phyloP scores from a whole-genome alignment of 2,888 invertebrate genomes.

The Napeogenes inachia region DNA sequence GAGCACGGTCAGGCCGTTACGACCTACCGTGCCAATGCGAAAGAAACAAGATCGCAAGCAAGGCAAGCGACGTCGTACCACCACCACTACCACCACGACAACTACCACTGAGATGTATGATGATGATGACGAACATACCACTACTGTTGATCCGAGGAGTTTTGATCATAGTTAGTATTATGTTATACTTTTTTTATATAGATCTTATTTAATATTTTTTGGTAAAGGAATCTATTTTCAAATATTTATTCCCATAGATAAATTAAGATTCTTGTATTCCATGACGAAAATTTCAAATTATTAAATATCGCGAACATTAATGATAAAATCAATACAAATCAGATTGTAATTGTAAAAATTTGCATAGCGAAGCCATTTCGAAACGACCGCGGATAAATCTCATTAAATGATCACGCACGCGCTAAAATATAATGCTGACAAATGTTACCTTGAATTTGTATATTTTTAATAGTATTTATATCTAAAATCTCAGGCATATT shows the following conservation, averaged over 20 bases:
- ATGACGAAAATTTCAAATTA: neutral
- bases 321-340: slow-evolving; percentile 7
- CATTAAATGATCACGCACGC: slow-evolving; percentile 1
- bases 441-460: neutral
- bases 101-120: slow-evolving; percentile 45
- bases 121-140: slow-evolving; percentile 55
- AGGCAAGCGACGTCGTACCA: slow-evolving; percentile 52
- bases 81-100: slow-evolving; percentile 58
- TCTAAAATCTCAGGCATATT: too few species aligned
- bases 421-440: neutral
- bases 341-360: slow-evolving; percentile 5
- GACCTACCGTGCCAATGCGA: slow-evolving; percentile 35
- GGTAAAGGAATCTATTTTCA: too few species aligned
- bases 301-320: slow-evolving; percentile 1
- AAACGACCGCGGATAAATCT: neutral
- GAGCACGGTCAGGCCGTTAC: slow-evolving; percentile 23
- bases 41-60: slow-evolving; percentile 48
- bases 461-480: too few species aligned
- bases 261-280: too few species aligned
- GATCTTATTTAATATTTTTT: neutral
- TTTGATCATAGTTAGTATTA: slow-evolving; percentile 65
- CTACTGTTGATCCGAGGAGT: slow-evolving; percentile 59
- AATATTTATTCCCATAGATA: too few species aligned
- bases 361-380: slow-evolving; percentile 5
- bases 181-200: neutral